phyloP scores from a whole-genome alignment of 1,140 invertebrate species.

The Bombus fervidus region DNA sequence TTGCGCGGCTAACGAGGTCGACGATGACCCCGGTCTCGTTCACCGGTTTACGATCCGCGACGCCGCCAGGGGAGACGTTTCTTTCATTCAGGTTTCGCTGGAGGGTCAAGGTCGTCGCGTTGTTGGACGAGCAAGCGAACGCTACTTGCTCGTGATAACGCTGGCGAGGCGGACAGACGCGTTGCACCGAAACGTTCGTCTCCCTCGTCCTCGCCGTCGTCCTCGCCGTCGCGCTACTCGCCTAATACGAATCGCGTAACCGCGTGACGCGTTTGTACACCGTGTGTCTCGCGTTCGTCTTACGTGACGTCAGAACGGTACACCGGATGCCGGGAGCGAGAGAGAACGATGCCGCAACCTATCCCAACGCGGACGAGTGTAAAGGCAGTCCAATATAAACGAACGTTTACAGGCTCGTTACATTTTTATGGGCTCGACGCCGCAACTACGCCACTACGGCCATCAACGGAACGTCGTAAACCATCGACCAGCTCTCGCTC shows the following conservation, averaged over 20 bases:
- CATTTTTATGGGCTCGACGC: conserved; percentile 82
- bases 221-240: too few relatives aligned
- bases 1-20: neutral
- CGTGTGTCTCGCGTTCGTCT: conserved; percentile 56
- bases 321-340: conserved; percentile 57
- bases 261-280: neutral
- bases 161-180: too few relatives aligned
- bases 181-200: neutral
- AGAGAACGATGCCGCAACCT: conserved; percentile 72
- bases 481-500: conserved; percentile 72
- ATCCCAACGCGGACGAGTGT: conserved; percentile 79
- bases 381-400: conserved; percentile 81
- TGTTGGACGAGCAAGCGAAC: neutral
- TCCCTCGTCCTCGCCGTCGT: too few relatives aligned
- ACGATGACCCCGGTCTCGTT: neutral
- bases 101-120: conserved; percentile 56
- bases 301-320: conserved; percentile 66
- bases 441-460: conserved; percentile 77
- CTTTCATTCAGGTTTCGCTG: conserved; percentile 16
- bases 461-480: conserved; percentile 82
- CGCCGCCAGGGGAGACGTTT: neutral
- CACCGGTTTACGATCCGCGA: conserved; percentile 8
- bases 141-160: neutral
- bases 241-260: conserved; percentile 43
- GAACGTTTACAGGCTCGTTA: conserved; percentile 83